Conservation (phyloP, 2,113 vertebrate species). For the Tinamus guttatus region DNA sequence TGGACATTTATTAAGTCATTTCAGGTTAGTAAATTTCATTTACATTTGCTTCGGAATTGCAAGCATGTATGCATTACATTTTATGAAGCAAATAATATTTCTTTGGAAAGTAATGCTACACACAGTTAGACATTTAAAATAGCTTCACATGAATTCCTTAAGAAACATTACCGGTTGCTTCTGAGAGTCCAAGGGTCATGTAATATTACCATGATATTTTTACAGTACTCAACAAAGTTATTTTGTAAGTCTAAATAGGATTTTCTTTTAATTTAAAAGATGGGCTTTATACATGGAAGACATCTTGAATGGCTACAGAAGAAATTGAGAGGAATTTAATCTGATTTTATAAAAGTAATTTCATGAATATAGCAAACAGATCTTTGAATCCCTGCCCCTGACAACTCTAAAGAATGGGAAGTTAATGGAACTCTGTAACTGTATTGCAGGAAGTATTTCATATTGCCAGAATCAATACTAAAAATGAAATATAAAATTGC, state of each 20-base stretch:
- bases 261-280: background rate
- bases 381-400: background rate
- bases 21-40: constrained; percentile 83
- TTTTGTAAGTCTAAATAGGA: background rate
- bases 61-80: background rate
- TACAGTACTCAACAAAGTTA: background rate
- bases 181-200: background rate
- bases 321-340: background rate
- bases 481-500: background rate
- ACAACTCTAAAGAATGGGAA: background rate
- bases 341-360: background rate
- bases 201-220: background rate
- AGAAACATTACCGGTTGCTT: background rate
- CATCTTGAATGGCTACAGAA: background rate
- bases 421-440: background rate
- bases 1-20: constrained; percentile 99
- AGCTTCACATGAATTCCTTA: background rate
- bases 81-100: background rate
- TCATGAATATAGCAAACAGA: background rate
- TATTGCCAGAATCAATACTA: background rate
- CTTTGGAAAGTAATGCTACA: background rate
- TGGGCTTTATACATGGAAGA: background rate
- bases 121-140: background rate
- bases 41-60: background rate
- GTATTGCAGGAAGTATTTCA: background rate